Percentiles rank a stretch among this genome's conserved stretches.
These are phyloP conservation scores for Choloepus didactylus DNA, from an alignment of 2,797 vertebrate species.

Conservation along the genomic window DNA sequence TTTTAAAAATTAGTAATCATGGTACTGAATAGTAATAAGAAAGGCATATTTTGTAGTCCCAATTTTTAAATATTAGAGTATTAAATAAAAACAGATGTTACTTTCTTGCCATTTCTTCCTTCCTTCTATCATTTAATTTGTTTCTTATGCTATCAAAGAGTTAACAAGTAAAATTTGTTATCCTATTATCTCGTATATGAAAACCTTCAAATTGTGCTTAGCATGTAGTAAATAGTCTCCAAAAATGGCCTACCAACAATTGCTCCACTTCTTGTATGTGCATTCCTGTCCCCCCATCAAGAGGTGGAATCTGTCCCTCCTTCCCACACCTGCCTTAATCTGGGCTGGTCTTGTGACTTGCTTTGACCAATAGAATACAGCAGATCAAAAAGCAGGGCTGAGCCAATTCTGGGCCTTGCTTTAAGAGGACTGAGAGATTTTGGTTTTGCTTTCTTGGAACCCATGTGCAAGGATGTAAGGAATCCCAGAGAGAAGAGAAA, in stretches of 20 bases:
- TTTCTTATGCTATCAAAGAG: neutral
- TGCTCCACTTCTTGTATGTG: neutral
- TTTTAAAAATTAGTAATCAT: constrained; percentile 6
- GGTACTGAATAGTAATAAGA: neutral
- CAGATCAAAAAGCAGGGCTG: neutral
- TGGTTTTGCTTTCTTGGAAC: neutral
- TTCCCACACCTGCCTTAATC: neutral
- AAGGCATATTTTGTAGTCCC: neutral
- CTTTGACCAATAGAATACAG: neutral
- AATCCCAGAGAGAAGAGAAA: neutral
- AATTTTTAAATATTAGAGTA: constrained; percentile 1
- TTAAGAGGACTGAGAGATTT: neutral
- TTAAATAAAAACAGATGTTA: constrained; percentile 16
- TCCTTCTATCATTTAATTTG: neutral
- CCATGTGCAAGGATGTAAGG: neutral
- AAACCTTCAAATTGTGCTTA: neutral
- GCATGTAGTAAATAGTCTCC: neutral
- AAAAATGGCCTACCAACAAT: neutral
- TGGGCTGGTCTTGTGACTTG: neutral
- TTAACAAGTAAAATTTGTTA: constrained; percentile 17
- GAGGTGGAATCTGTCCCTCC: fast-evolving
- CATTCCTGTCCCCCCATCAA: neutral
- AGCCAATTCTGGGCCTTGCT: neutral
- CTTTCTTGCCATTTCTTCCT: neutral
- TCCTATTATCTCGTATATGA: neutral